phyloP scores from a whole-genome alignment of 2,113 vertebrate species.

The Geococcyx californianus region DNA sequence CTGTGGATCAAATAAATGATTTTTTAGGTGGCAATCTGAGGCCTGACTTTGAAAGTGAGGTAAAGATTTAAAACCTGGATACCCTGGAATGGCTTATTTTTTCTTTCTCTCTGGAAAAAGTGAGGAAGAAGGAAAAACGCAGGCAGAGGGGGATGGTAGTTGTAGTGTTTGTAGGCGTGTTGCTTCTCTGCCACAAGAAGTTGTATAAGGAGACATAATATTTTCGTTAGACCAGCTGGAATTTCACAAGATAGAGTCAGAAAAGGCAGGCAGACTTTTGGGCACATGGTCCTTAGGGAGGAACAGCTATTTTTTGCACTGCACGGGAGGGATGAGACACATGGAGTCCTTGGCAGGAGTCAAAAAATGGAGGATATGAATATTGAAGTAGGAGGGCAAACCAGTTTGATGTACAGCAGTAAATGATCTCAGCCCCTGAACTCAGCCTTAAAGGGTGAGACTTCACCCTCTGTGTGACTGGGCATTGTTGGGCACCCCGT shows the following conservation, averaged over 20 bases:
- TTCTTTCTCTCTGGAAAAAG: background rate
- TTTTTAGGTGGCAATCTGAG: background rate
- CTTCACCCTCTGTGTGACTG: background rate
- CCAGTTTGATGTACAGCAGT: background rate
- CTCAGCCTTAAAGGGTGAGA: background rate
- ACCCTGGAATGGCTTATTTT: background rate
- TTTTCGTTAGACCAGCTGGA: slow-evolving; percentile 41
- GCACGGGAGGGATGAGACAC: background rate
- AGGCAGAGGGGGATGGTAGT: background rate
- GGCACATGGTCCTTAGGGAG: background rate
- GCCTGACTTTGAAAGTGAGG: background rate
- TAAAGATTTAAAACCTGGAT: background rate
- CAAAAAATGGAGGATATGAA: background rate
- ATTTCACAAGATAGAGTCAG: slow-evolving; percentile 2
- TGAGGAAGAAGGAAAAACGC: background rate
- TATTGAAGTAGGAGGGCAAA: background rate
- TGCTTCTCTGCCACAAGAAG: background rate
- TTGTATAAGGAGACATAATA: slow-evolving; percentile 18
- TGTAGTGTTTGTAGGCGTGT: background rate
- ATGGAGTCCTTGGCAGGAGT: background rate
- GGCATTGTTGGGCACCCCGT: rapidly evolving
- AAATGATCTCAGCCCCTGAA: background rate
- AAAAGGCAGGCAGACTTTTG: slow-evolving; percentile 21
- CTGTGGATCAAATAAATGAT: background rate
- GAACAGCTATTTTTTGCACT: slow-evolving; percentile 29